Evolutionary conservation across 2,113 vertebrate genomes (phyloP).

Genomic region (Polypterus bichir): DNA sequence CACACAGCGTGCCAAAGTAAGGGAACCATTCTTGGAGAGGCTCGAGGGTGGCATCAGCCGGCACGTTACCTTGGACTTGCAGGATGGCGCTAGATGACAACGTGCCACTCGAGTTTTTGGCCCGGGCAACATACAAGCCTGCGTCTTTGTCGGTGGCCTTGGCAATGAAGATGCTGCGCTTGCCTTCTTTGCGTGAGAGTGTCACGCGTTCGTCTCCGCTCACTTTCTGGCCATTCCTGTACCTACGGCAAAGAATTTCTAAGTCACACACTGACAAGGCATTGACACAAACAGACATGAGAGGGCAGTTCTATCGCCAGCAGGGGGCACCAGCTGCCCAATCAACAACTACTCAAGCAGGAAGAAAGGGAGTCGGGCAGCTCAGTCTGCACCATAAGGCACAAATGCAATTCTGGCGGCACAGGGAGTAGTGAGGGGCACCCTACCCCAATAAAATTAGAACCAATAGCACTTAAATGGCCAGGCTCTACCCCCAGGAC

Average conservation of each 20-base stretch:
- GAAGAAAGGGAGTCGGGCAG: too few species aligned
- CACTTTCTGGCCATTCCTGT: conserved; percentile 67
- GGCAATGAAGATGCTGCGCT: conserved; percentile 59
- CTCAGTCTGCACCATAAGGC: too few species aligned
- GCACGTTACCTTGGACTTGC: conserved; percentile 55
- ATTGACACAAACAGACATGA: too few species aligned
- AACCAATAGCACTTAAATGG: too few species aligned
- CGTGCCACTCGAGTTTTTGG: conserved; percentile 45
- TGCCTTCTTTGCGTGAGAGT: conserved; percentile 64
- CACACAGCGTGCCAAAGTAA: conserved; percentile 51
- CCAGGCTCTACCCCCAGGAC: too few species aligned
- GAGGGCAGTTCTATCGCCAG: too few species aligned
- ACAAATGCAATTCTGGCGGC: too few species aligned
- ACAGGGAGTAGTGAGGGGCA: too few species aligned
- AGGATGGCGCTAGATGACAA: conserved; percentile 56
- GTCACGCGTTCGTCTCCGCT: conserved; percentile 55
- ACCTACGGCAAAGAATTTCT: conserved; percentile 70
- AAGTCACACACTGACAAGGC: conserved; percentile 40
- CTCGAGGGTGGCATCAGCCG: conserved; percentile 36
- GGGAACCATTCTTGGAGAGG: conserved; percentile 57
- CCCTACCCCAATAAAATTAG: too few species aligned
- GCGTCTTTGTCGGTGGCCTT: conserved; percentile 52
- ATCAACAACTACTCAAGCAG: too few species aligned
- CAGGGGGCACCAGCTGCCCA: too few species aligned
- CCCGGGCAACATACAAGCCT: conserved; percentile 55